phyloP scores from a whole-genome alignment of 2,888 invertebrate genomes.

The Nematopogon swammerdamellus region DNA sequence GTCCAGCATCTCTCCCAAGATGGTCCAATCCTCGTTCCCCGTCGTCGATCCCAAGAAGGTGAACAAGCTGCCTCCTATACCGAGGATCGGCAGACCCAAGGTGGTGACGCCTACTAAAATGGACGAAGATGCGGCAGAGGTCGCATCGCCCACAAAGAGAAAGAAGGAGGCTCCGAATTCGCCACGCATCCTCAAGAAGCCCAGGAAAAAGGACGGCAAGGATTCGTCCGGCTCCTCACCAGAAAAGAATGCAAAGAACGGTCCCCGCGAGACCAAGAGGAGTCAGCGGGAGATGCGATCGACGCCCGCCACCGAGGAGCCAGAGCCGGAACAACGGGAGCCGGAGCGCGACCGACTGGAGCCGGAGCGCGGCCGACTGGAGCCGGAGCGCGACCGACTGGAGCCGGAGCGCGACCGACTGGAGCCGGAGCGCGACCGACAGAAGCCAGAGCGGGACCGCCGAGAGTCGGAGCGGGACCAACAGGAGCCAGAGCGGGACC shows the following conservation, averaged over 20 bases:
- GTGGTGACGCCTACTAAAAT: slow-evolving; percentile 7
- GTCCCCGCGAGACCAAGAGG: slow-evolving; percentile 15
- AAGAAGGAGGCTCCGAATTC: slow-evolving; percentile 17
- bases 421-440: slow-evolving; percentile 10
- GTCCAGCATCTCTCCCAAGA: background rate
- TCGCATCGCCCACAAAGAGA: slow-evolving; percentile 15
- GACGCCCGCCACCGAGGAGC: slow-evolving; percentile 6
- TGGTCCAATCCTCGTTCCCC: slow-evolving; percentile 17
- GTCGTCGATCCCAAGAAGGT: slow-evolving; percentile 29
- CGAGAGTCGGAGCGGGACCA: too few species aligned
- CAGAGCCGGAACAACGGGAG: slow-evolving; percentile 13
- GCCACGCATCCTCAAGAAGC: slow-evolving; percentile 15
- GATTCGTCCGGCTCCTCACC: slow-evolving; percentile 18
- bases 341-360: slow-evolving; percentile 7
- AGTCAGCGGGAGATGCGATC: slow-evolving; percentile 12
- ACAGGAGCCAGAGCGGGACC: too few species aligned
- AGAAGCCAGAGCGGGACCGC: too few species aligned
- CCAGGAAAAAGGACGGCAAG: slow-evolving; percentile 14
- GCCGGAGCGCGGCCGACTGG: too few species aligned
- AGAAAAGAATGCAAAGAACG: slow-evolving; percentile 20
- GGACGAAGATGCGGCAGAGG: slow-evolving; percentile 13
- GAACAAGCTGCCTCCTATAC: slow-evolving; percentile 42
- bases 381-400: too few species aligned
- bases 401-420: slow-evolving; percentile 16
- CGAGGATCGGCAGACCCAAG: slow-evolving; percentile 24